Evolutionary conservation across 2,113 vertebrate species (phyloP), one percentile per base, ranked within the genome.

Genomic region (Cepphus grylle): DNA sequence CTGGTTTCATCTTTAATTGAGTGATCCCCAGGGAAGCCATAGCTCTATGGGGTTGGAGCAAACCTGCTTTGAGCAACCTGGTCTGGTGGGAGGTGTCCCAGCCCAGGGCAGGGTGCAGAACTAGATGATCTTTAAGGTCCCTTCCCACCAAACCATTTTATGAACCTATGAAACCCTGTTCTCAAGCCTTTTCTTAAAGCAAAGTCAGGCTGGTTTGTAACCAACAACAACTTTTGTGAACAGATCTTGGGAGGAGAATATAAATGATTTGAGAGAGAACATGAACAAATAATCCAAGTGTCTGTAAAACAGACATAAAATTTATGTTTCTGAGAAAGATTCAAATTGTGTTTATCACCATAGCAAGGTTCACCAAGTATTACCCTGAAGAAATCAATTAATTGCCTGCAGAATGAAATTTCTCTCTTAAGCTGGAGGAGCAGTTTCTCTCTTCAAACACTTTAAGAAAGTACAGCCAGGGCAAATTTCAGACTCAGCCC

Each of bases 401-500:
- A 73, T 47, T 56, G 6, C 81, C 93, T 95, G 88, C 66, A 95
- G 93, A 92, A 87, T 87, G 66, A 83, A 73, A 15, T 40, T 56
- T 55, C 38, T 53, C 53, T 47, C 45, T 85, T 69, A 74, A 94
- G 79, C 79, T 81, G 94, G n/a, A 93, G 71, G 73, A 93, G 77
- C 29, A 93, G 80, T 77, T 94, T 76, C 80, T 88, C 84, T 91
- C 88, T 76, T 76, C 88, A 86, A 89, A 88, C n/a, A 55, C 45
- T 34, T 71, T 76, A 62, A 40, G 34, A 32, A 67, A 49, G 16
- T 6, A 42, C 15, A 77, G 42, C 10, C 63, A 52, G 34, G 23
- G 17, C 7, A 63, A 21, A 47, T 25, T 19, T 13, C 62, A 49
- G 27, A 15, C 50, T 59, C 56, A 52, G 43, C 38, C 8, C 42